Conservation (phyloP, 2,797 vertebrate species). For the Gobionotothen gibberifrons region DNA sequence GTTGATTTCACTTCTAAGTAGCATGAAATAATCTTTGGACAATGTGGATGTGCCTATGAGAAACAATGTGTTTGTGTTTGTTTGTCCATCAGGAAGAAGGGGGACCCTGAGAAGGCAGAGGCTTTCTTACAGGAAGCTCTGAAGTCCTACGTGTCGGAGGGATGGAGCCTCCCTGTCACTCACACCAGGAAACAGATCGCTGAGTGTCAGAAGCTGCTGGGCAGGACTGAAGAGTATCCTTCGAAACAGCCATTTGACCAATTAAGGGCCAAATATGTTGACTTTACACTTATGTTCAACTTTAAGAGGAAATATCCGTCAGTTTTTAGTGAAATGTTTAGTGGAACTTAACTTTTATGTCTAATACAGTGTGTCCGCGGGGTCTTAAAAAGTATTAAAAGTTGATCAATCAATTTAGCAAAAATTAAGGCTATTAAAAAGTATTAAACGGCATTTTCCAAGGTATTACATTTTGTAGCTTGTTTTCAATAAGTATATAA, state of each 20-base stretch:
- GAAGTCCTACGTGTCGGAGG: slow-evolving; percentile 92
- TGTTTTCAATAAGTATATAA: too few species aligned
- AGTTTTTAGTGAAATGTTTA: too few species aligned
- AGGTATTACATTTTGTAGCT: too few species aligned
- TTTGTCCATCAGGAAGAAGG: slow-evolving; percentile 88
- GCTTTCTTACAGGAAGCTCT: slow-evolving; percentile 91
- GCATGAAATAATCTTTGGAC: background rate
- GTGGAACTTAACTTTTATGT: background rate
- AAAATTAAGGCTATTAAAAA: too few species aligned
- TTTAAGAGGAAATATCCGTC: background rate
- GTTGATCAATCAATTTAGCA: too few species aligned
- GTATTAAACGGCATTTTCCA: too few species aligned
- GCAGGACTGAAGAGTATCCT: slow-evolving; percentile 96
- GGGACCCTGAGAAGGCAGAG: slow-evolving; percentile 91
- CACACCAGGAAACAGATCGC: slow-evolving; percentile 95
- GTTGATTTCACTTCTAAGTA: background rate
- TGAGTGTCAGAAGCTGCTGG: slow-evolving; percentile 93
- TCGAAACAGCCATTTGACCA: background rate
- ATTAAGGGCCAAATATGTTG: background rate
- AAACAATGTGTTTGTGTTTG: slow-evolving; percentile 1
- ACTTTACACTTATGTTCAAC: background rate
- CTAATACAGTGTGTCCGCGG: too few species aligned
- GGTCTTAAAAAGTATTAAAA: too few species aligned
- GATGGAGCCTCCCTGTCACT: slow-evolving; percentile 93
- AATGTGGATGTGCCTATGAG: background rate